Evolutionary conservation across 2,113 vertebrate species (phyloP).

Genomic region (Setophaga kirtlandii): DNA sequence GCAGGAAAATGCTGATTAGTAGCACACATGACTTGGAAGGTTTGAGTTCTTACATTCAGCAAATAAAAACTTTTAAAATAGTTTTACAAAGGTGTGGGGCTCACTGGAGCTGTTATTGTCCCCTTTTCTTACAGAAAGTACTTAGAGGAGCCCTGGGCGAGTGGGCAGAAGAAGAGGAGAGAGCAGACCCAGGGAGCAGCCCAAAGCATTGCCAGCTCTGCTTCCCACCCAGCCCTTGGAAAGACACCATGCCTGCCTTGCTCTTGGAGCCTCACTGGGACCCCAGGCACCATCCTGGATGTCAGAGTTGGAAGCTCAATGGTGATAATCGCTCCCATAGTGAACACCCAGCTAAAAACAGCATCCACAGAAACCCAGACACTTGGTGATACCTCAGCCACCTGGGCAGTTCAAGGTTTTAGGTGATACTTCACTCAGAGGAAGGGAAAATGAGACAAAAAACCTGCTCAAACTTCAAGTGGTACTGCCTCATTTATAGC

Average conservation of each 20-base stretch:
- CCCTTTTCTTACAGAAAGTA: background rate
- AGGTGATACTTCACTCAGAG: background rate
- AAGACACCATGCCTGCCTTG: background rate
- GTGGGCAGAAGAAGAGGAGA: rapidly evolving
- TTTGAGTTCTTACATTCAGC: background rate
- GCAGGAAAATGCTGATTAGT: background rate
- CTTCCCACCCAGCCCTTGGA: background rate
- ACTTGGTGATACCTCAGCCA: background rate
- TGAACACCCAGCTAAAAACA: background rate
- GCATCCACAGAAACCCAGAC: rapidly evolving
- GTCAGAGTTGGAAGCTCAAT: background rate
- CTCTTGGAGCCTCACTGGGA: background rate
- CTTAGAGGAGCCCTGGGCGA: rapidly evolving
- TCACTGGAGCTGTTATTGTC: background rate
- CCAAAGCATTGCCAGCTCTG: background rate
- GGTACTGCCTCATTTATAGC: background rate
- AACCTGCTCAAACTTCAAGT: background rate
- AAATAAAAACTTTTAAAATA: background rate
- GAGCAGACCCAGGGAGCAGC: background rate
- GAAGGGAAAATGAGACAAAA: background rate
- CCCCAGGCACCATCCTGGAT: rapidly evolving
- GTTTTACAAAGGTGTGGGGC: background rate
- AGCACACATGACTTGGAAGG: background rate
- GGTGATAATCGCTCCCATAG: rapidly evolving
- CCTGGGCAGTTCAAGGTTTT: background rate